These are phyloP conservation scores for Coranthus polyacanthus DNA, from an alignment of 2,797 vertebrate genomes.

Conservation along the genomic window DNA sequence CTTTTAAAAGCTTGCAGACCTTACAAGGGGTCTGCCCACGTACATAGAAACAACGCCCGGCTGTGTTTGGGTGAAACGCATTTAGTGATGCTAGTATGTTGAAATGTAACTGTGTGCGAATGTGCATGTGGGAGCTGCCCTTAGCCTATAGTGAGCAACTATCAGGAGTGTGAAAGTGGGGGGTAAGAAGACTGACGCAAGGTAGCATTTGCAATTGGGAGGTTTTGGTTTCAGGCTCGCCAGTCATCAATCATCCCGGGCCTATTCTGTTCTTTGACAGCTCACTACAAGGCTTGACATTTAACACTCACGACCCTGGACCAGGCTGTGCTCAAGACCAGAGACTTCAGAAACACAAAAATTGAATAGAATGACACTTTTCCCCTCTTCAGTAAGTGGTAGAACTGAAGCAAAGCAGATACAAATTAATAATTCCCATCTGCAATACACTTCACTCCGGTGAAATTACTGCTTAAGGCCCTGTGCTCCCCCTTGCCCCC, in stretches of 20 bases:
- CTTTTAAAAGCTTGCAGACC: conserved; percentile 85
- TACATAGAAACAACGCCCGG: conserved; percentile 73
- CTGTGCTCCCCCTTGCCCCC: conserved; percentile 72
- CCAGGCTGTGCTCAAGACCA: conserved; percentile 91
- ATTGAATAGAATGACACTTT: conserved; percentile 86
- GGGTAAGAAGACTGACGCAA: conserved; percentile 93
- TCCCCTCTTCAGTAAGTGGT: conserved; percentile 77
- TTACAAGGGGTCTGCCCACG: conserved; percentile 71
- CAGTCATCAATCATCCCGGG: conserved; percentile 99
- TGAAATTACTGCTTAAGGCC: conserved; percentile 80
- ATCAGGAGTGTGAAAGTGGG: conserved; percentile 74
- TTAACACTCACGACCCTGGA: conserved; percentile 98
- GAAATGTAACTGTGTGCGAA: conserved; percentile 64
- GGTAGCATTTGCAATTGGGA: conserved; percentile 97
- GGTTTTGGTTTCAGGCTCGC: conserved; percentile 98
- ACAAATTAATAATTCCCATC: conserved; percentile 91
- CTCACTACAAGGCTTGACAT: conserved; percentile 99
- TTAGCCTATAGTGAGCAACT: conserved; percentile 88
- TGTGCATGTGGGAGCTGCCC: conserved; percentile 85
- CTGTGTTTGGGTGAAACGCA: conserved; percentile 84
- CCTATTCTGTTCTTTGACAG: conserved; percentile 99
- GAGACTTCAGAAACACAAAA: conserved; percentile 88
- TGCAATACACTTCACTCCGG: conserved; percentile 80
- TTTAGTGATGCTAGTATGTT: conserved; percentile 83
- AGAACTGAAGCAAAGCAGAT: conserved; percentile 87